phyloP scores from a whole-genome alignment of 1,140 invertebrate genomes.

The Zophobas morio region DNA sequence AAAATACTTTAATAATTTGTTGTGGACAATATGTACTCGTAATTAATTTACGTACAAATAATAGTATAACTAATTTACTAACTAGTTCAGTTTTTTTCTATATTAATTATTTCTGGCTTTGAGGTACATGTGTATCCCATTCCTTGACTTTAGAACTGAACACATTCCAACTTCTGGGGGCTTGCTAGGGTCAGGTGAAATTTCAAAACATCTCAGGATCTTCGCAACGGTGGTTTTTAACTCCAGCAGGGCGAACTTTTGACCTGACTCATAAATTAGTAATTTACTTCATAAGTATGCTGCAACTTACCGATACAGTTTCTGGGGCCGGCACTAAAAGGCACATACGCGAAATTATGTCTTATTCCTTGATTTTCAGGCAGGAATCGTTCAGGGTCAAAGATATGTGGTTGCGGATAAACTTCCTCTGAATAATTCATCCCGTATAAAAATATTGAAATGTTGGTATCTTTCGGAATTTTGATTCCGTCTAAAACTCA shows the following conservation, averaged over 20 bases:
- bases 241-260: conserved; percentile 70
- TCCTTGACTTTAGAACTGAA: conserved; percentile 62
- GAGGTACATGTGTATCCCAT: conserved; percentile 61
- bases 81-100: background rate
- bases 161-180: conserved; percentile 55
- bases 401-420: conserved; percentile 77
- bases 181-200: conserved; percentile 54
- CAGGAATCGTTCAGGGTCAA: conserved; percentile 81
- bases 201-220: conserved; percentile 64
- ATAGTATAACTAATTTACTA: too few relatives aligned
- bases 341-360: conserved; percentile 74
- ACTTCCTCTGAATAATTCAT: conserved; percentile 55
- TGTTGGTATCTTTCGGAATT: conserved; percentile 56
- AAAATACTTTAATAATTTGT: too few relatives aligned
- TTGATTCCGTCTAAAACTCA: conserved; percentile 55
- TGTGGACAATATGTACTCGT: too few relatives aligned
- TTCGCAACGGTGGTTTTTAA: conserved; percentile 69
- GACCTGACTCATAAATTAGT: conserved; percentile 61
- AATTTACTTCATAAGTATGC: background rate
- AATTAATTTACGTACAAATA: too few relatives aligned
- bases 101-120: conserved; percentile 15
- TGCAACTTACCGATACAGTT: conserved; percentile 75
- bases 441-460: conserved; percentile 57
- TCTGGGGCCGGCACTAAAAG: conserved; percentile 78
- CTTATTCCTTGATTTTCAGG: conserved; percentile 70